Percentiles rank a stretch among this genome's conserved stretches.
Evolutionary conservation across 2,113 vertebrate species (phyloP).

Genomic region (Chionis minor): DNA sequence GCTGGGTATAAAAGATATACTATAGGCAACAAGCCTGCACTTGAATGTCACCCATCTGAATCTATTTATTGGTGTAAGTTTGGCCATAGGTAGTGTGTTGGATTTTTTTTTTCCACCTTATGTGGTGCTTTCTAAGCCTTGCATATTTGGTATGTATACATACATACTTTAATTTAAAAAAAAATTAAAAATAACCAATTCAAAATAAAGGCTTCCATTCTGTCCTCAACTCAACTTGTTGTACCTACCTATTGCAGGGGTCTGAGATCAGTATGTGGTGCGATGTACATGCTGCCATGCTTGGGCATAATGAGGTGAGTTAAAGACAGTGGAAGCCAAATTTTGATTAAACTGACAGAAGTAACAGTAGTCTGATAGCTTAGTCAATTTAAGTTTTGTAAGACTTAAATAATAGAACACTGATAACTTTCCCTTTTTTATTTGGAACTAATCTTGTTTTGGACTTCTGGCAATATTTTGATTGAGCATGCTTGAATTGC

Average conservation of each 20-base stretch:
- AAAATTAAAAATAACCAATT: not conserved
- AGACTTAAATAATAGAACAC: not conserved
- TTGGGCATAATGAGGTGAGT: conserved; percentile 33
- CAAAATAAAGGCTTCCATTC: conserved; percentile 21
- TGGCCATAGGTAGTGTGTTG: not conserved
- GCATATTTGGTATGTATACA: not conserved
- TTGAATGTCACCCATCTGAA: not conserved
- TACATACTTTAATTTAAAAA: not conserved
- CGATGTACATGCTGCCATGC: not conserved
- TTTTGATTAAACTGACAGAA: not conserved
- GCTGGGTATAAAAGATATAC: not conserved
- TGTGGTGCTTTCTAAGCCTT: not conserved
- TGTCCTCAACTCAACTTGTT: conserved; percentile 42
- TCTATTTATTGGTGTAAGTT: not conserved
- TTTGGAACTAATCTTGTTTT: not conserved
- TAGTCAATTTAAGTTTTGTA: not conserved
- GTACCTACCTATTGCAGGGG: conserved; percentile 32
- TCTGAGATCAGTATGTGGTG: conserved; percentile 47
- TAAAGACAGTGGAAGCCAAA: conserved; percentile 39
- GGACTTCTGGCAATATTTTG: not conserved
- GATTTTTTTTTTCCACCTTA: not conserved
- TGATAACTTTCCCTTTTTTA: not conserved
- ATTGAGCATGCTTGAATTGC: not conserved
- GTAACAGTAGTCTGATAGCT: not conserved
- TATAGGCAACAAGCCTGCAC: not conserved